Conservation (phyloP, 2,113 vertebrate genomes). For the Atherinomorus stipes region DNA sequence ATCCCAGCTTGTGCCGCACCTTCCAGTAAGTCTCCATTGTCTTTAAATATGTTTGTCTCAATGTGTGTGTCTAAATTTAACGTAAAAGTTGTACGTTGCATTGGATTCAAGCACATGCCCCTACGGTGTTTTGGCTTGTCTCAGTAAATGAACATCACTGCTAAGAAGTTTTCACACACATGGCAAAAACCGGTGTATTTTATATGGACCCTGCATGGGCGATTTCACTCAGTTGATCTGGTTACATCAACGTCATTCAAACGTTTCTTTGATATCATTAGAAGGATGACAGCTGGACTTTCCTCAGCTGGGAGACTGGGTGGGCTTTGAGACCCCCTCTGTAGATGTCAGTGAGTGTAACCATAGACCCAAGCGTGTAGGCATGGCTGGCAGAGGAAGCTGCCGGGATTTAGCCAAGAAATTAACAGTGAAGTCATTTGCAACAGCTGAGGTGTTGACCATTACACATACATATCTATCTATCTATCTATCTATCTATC, state of each 20-base stretch:
- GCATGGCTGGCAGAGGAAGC: constrained; percentile 63
- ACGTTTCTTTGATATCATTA: constrained; percentile 62
- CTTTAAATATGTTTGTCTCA: constrained; percentile 10
- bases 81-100: background rate
- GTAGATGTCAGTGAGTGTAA: constrained; percentile 80
- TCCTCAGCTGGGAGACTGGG: constrained; percentile 39
- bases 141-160: constrained; percentile 33
- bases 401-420: constrained; percentile 70
- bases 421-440: constrained; percentile 74
- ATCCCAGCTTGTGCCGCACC: constrained; percentile 85
- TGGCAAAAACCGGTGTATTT: constrained; percentile 2
- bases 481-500: constrained; percentile 14
- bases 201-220: constrained; percentile 9
- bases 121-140: constrained; percentile 18
- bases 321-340: constrained; percentile 81
- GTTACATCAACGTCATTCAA: constrained; percentile 47
- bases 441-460: constrained; percentile 76
- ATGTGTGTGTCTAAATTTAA: constrained; percentile 6
- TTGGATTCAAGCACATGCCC: constrained; percentile 1
- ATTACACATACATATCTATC: constrained; percentile 36
- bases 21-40: constrained; percentile 86
- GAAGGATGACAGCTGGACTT: constrained; percentile 62
- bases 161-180: background rate
- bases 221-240: constrained; percentile 43
- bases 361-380: constrained; percentile 65